Evolutionary conservation across 2,888 invertebrate species (phyloP).

Genomic region (Nomada fucata): DNA sequence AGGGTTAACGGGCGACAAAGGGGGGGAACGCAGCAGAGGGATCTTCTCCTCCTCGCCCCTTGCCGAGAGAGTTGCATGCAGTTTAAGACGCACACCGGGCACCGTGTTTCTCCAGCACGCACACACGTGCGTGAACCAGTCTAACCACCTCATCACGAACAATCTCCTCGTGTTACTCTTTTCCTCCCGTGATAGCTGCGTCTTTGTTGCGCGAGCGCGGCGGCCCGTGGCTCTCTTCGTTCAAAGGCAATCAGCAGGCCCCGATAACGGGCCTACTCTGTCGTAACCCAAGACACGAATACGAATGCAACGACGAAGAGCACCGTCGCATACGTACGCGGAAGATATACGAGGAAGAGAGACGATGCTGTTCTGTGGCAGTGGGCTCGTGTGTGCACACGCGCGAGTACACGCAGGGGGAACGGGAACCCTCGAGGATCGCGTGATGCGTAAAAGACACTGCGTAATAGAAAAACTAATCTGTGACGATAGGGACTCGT

Average conservation of each 20-base stretch:
- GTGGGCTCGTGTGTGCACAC: slow-evolving; percentile 23
- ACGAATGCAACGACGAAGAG: slow-evolving; percentile 78
- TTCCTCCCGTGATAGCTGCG: slow-evolving; percentile 72
- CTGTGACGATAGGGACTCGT: slow-evolving; percentile 13
- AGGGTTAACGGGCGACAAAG: slow-evolving; percentile 40
- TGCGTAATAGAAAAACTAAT: slow-evolving; percentile 69
- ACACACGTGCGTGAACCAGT: slow-evolving; percentile 82
- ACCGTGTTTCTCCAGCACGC: slow-evolving; percentile 69
- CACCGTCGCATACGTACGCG: slow-evolving; percentile 42
- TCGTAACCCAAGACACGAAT: slow-evolving; percentile 85
- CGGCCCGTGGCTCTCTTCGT: slow-evolving; percentile 77
- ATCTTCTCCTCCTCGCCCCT: slow-evolving; percentile 58
- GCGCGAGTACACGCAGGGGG: slow-evolving; percentile 27
- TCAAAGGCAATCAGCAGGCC: slow-evolving; percentile 82
- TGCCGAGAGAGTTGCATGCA: slow-evolving; percentile 68
- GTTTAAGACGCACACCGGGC: slow-evolving; percentile 74
- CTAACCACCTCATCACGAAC: slow-evolving; percentile 84
- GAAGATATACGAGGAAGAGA: slow-evolving; percentile 34
- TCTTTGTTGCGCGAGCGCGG: slow-evolving; percentile 73
- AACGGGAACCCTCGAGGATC: slow-evolving; percentile 51
- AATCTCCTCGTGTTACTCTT: slow-evolving; percentile 82
- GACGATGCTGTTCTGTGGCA: slow-evolving; percentile 14
- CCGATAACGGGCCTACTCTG: slow-evolving; percentile 83
- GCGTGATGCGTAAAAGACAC: slow-evolving; percentile 64
- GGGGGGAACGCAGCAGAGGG: slow-evolving; percentile 44